Evolutionary conservation across 1,140 invertebrate genomes (phyloP), one percentile per base, ranked within the genome.

Genomic region (Megathymus violae): DNA sequence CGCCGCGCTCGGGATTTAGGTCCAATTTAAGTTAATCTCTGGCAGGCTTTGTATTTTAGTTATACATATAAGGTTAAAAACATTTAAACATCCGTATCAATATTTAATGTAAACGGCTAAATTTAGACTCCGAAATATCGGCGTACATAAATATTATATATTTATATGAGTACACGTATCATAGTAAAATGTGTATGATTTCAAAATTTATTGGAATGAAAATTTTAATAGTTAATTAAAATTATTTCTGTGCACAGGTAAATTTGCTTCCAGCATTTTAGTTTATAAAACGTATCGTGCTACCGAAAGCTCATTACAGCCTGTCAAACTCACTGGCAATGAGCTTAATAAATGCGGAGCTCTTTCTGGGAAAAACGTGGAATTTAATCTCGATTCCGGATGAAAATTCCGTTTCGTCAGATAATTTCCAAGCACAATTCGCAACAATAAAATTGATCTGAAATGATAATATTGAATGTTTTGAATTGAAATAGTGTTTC

Each of bases 281-380:
- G 50, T 36, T 41, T 15, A 40, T 22, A 52, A 36, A 52, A 41
- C 36, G 19, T n/a, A 22, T 17, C 11, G 11, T 1, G n/a, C 34
- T 9, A 52, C 36, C 36, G 36, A 52, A 36, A 52, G 50, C 50
- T 52, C 50, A 52, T 52, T 52, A 52, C 34, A 52, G 17, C 36
- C 36, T 52, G 50, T 52, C 50, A 52, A 40, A 52, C 19, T 52
- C 50, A 52, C 36, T 52, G 11, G 50, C 50, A 52, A 41, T 52
- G 50, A 52, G 50, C 19, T 52, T 52, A 52, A 52, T 52, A 52
- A 52, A 36, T n/a, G n/a, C 50, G 36, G n/a, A 13, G 50, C 48
- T 13, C 22, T 52, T 52, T 34, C 50, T 52, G 50, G 34, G 36
- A 40, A 52, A 31, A 52, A 41, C 36, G 34, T 38, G 34, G 48